Evolutionary conservation across 2,888 invertebrate genomes (phyloP).

Genomic region (Troilus luridus): DNA sequence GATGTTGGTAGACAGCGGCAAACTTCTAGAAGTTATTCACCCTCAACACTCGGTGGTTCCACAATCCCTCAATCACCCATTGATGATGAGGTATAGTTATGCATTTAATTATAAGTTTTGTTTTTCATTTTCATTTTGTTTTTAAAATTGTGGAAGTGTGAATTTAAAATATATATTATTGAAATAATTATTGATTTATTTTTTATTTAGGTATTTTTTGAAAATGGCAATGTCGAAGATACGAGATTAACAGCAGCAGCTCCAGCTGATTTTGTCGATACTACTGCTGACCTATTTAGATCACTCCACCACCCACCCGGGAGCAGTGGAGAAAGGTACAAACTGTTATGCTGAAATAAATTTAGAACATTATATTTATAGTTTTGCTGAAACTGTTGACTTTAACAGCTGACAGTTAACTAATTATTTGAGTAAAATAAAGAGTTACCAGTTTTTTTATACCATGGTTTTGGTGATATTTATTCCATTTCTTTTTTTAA

Average conservation of each 20-base stretch:
- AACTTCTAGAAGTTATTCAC: slow-evolving; percentile 65
- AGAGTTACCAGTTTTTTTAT: too few species aligned
- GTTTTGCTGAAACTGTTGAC: too few species aligned
- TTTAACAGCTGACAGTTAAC: too few species aligned
- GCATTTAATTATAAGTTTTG: not conserved
- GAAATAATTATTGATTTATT: not conserved
- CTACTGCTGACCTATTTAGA: slow-evolving; percentile 59
- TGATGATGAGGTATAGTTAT: slow-evolving; percentile 64
- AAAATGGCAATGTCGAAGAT: slow-evolving; percentile 64
- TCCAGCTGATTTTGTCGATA: slow-evolving; percentile 63
- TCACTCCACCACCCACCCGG: slow-evolving; percentile 51
- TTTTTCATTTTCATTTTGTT: not conserved
- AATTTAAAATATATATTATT: not conserved
- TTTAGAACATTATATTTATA: not conserved
- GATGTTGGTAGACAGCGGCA: slow-evolving; percentile 57
- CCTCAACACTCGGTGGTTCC: slow-evolving; percentile 64
- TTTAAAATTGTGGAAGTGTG: not conserved
- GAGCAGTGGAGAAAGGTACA: slow-evolving; percentile 64
- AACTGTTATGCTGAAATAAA: not conserved
- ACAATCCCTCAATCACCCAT: slow-evolving; percentile 64
- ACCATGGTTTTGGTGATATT: too few species aligned
- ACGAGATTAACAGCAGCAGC: slow-evolving; percentile 58
- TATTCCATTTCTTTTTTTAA: too few species aligned
- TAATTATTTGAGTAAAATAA: too few species aligned
- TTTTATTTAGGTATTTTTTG: slow-evolving; percentile 65